Evolutionary conservation across 1,140 invertebrate genomes (phyloP).

Genomic region (Drosophila teissieri): DNA sequence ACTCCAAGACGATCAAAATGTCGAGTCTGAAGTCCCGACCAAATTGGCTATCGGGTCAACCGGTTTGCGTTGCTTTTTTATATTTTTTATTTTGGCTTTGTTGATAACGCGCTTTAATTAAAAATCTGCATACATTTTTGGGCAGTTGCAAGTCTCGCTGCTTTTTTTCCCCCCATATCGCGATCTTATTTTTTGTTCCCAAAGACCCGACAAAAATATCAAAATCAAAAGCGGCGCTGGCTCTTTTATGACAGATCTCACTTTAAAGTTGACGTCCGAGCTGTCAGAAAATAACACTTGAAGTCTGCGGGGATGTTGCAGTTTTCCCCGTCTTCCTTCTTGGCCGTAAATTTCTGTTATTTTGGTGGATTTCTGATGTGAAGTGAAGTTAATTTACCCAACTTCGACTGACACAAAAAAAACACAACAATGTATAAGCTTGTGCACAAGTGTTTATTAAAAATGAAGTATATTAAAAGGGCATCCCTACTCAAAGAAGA

Average conservation of each 20-base stretch:
- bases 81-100: constrained; percentile 52
- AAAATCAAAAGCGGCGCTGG: constrained; percentile 75
- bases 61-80: constrained; percentile 57
- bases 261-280: constrained; percentile 74
- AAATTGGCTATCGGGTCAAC: constrained; percentile 77
- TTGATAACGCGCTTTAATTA: constrained; percentile 79
- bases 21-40: constrained; percentile 46
- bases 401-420: constrained; percentile 60
- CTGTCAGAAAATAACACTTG: constrained; percentile 80
- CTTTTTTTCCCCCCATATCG: constrained; percentile 31
- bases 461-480: constrained; percentile 12
- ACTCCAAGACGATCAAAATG: constrained; percentile 65
- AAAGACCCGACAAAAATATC: constrained; percentile 67
- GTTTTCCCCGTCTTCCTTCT: background rate
- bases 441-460: constrained; percentile 13
- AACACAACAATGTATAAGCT: constrained; percentile 54
- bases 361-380: constrained; percentile 70
- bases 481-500: constrained; percentile 12
- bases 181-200: constrained; percentile 26
- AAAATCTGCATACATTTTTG: constrained; percentile 82
- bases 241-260: constrained; percentile 82
- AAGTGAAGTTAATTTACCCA: constrained; percentile 78
- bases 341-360: constrained; percentile 44
- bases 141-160: constrained; percentile 53
- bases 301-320: constrained; percentile 60